Conservation (phyloP, 2,113 vertebrate species). For the Tragelaphus strepsiceros region DNA sequence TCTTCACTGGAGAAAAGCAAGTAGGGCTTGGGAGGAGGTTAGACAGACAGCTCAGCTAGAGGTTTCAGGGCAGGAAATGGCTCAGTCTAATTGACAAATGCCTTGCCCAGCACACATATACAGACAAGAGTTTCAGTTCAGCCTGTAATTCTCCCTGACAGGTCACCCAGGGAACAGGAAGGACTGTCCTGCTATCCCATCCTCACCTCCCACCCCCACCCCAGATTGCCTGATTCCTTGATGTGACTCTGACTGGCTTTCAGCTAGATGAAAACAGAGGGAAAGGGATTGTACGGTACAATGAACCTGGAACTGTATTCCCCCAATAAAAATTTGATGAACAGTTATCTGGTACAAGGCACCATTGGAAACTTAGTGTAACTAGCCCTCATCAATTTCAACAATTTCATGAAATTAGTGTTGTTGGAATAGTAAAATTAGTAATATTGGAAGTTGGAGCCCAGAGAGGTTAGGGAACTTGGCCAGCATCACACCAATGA, state of each 20-base stretch:
- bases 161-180: background rate
- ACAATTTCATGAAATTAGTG: background rate
- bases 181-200: background rate
- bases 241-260: background rate
- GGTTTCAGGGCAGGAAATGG: background rate
- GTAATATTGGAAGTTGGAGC: background rate
- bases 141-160: background rate
- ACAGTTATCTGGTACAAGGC: background rate
- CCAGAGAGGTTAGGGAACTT: conserved; percentile 4
- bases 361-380: background rate
- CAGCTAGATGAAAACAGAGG: background rate
- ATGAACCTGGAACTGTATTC: background rate
- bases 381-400: background rate
- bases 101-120: background rate
- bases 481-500: background rate
- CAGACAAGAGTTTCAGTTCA: background rate
- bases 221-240: background rate
- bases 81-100: background rate
- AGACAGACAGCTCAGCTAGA: background rate
- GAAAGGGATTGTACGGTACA: background rate
- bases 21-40: background rate
- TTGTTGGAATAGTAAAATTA: conserved; percentile 1
- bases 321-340: background rate
- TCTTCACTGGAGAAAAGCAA: background rate
- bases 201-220: accelerated